These are phyloP conservation scores for Watsonalla cultraria DNA, from an alignment of 2,888 invertebrate genomes.

Conservation along the genomic window DNA sequence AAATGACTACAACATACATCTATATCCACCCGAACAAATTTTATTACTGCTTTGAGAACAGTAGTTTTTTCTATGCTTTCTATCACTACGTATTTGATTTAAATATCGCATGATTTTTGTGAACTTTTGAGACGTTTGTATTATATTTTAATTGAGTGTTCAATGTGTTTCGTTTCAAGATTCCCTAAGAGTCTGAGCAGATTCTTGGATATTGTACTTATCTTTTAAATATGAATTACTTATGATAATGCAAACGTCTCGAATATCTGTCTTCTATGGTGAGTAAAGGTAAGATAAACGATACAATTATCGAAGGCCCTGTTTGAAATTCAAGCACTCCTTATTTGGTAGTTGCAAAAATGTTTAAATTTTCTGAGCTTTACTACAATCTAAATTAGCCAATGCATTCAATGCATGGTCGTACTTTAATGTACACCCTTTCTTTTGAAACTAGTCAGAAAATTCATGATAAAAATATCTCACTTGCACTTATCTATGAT, in stretches of 20 bases:
- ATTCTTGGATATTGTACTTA: too few relatives aligned
- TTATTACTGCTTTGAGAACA: constrained; percentile 23
- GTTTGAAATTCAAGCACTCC: background rate
- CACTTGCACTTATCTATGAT: too few relatives aligned
- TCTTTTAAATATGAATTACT: too few relatives aligned
- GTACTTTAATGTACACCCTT: too few relatives aligned
- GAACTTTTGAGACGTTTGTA: background rate
- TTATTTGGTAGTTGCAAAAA: background rate
- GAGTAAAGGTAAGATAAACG: too few relatives aligned
- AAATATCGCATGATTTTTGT: background rate
- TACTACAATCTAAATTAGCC: too few relatives aligned
- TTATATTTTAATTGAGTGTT: background rate
- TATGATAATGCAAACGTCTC: too few relatives aligned
- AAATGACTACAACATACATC: constrained; percentile 22
- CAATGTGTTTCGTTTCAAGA: background rate
- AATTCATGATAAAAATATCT: too few relatives aligned
- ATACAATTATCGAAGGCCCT: background rate
- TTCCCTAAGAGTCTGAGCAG: too few relatives aligned
- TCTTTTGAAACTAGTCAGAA: too few relatives aligned
- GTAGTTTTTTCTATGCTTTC: constrained; percentile 11
- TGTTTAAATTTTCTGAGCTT: too few relatives aligned
- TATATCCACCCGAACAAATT: constrained; percentile 25
- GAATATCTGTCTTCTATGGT: background rate
- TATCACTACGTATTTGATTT: background rate
- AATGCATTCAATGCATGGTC: too few relatives aligned